Percentiles rank a stretch among this genome's conserved stretches.
phyloP scores from a whole-genome alignment of 2,888 invertebrate species.

The Julus scanicus region DNA sequence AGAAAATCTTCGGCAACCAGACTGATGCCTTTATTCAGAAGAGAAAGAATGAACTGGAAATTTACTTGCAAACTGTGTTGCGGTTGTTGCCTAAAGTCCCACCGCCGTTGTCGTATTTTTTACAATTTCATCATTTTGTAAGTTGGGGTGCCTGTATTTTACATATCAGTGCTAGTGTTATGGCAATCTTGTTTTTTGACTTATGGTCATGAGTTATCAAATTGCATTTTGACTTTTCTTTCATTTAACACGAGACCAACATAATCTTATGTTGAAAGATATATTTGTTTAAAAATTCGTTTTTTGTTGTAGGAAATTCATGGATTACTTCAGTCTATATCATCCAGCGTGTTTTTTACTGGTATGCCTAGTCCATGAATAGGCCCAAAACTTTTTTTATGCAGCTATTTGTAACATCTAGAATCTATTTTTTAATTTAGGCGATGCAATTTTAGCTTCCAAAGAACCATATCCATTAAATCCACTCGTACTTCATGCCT shows the following conservation, averaged over 20 bases:
- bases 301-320: constrained; percentile 57
- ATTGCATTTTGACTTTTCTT: too few species aligned
- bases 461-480: constrained; percentile 53
- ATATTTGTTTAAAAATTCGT: too few species aligned
- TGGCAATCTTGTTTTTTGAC: too few species aligned
- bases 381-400: too few species aligned
- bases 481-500: constrained; percentile 57
- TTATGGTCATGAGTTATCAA: too few species aligned
- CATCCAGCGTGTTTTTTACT: constrained; percentile 53
- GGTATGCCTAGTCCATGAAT: constrained; percentile 35
- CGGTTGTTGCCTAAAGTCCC: constrained; percentile 53
- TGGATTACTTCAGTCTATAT: constrained; percentile 55
- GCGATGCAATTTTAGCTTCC: constrained; percentile 52
- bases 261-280: too few species aligned
- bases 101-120: constrained; percentile 52
- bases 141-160: not conserved
- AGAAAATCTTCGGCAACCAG: constrained; percentile 58
- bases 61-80: constrained; percentile 56
- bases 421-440: constrained; percentile 44
- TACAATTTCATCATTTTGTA: constrained; percentile 57
- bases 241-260: too few species aligned
- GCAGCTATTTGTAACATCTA: not conserved
- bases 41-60: constrained; percentile 57
- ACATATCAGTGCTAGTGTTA: too few species aligned
- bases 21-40: constrained; percentile 56